Evolutionary conservation across 2,797 vertebrate genomes (phyloP), one percentile per base, ranked within the genome.

Genomic region (Arctocebus calabarensis): DNA sequence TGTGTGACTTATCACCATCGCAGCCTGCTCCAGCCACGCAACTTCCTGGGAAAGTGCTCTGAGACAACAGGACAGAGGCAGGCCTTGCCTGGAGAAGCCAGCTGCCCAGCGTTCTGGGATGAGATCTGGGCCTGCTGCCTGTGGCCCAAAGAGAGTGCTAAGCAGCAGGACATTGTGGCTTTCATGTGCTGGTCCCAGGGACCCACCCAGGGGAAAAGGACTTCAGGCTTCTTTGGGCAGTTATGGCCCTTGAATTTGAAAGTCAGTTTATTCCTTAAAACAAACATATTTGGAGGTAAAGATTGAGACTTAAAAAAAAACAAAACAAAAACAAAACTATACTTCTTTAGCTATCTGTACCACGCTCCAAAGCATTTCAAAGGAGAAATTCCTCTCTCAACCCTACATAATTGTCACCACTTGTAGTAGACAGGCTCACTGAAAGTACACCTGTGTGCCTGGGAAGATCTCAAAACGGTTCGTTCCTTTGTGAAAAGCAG

Each of bases 251-350:
- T 87, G 77, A 92, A 75, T 74, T 75, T 14, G 16, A 94, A 90
- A 91, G 2, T 55, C 29, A 94, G 20, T 88, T 83, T 93, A 81
- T 89, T 93, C 29, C 77, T 92, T 89, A 81, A 94, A 81, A 82
- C 0, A 62, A 91, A 68, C 22, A 64, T 55, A 90, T 94, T 90
- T 92, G 55, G 52, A 94, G 82, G n/a, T 77, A 34, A 83, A 70
- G 25, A 83, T 13, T 23, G 52, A 94, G 66, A 71, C 45, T 57
- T 34, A n/a, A 70, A 37, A 70, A 70, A 57, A 12, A 59, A n/a
- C n/a, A n/a, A 37, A 59, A 74, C 45, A 7, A 27, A 27, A 68
- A 20, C 37, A 79, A 34, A 45, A 29, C 9, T 83, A 32, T 45
- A 52, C 8, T 48, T 55, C 48, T 75, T 59, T n/a, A 89, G 64